Evolutionary conservation across 2,113 vertebrate species (phyloP).

Genomic region (Orientallactaga bullata): DNA sequence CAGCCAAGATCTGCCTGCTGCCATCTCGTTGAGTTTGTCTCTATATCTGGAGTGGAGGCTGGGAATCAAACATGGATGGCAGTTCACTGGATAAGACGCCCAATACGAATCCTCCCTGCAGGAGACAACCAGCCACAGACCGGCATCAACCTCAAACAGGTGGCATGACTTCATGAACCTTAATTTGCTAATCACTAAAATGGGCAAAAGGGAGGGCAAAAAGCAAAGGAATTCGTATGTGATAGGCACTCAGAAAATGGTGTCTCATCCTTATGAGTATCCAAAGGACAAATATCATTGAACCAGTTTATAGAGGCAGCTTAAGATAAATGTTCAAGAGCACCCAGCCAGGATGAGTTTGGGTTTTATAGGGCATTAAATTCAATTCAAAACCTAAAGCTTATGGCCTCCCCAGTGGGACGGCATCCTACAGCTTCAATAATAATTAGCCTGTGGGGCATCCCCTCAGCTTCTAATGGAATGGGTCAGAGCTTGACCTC

Average conservation of each 20-base stretch:
- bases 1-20: background rate
- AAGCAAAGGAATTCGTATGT: background rate
- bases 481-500: background rate
- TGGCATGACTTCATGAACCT: background rate
- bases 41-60: background rate
- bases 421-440: background rate
- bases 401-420: accelerated
- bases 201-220: too few species aligned
- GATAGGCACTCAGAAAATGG: background rate
- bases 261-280: background rate
- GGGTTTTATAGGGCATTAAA: background rate
- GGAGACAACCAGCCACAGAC: background rate
- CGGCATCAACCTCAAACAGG: background rate
- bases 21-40: background rate
- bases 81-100: background rate
- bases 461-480: background rate
- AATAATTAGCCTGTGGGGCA: background rate
- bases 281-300: background rate
- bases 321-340: background rate
- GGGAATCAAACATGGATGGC: accelerated
- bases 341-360: background rate
- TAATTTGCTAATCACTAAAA: background rate
- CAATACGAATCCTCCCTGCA: accelerated
- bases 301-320: background rate
- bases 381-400: background rate